Evolutionary conservation across 2,113 vertebrate genomes (phyloP), one percentile per base, ranked within the genome.

Genomic region (Orientallactaga bullata): DNA sequence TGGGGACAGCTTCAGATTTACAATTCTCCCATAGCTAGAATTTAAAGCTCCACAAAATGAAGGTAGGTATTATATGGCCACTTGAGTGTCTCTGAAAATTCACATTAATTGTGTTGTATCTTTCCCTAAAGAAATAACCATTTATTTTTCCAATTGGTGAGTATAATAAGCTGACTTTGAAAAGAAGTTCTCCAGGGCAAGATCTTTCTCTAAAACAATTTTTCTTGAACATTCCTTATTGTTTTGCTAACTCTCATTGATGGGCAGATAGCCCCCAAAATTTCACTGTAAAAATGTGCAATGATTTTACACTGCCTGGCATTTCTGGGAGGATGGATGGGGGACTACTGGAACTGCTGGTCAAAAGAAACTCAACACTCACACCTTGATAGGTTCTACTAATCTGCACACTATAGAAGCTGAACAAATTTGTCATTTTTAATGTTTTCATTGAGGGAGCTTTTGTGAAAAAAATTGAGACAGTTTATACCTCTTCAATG

Each of bases 161-260:
- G 35, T 18, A 82, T 15, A 90, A 90, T 74, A 90, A 86, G 37
- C 11, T 39, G 60, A 51, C 37, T 17, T 10, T 39, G 16, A 68
- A 85, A 74, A 78, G 69, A 60, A 77, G n/a, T n/a, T n/a, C n/a
- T n/a, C n/a, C n/a, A 55, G 91, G 72, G 76, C 7, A 85, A 24
- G 21, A 80, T 83, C 28, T 76, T 39, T 73, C 47, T 68, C n/a
- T 65, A 42, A 11, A 73, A 65, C 35, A 13, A 61, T 21, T 24
- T 55, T 81, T 74, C 55, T 60, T 42, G 23, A n/a, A n/a, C n/a
- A n/a, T n/a, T n/a, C n/a, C n/a, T n/a, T n/a, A n/a, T n/a, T 55
- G 73, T 24, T 92, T 80, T 73, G 35, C 28, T 39, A 63, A 80
- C 3, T 1, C 0, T 42, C 60, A n/a, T 7, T 10, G 5, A 51